Evolutionary conservation across 2,113 vertebrate genomes (phyloP).

Genomic region (Cepphus grylle): DNA sequence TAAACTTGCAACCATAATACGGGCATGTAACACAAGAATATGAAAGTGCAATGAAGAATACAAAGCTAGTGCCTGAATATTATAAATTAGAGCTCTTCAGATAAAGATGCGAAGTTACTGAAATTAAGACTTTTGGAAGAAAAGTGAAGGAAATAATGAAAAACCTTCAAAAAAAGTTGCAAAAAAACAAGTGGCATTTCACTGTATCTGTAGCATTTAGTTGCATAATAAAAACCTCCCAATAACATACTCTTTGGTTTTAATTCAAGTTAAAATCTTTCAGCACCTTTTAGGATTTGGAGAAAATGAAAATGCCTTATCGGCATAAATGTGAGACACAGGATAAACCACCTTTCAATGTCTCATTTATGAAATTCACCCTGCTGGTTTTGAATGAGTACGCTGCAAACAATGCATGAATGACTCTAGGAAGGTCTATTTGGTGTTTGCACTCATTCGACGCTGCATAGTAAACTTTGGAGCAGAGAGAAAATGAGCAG

Average conservation of each 20-base stretch:
- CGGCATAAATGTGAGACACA: constrained; percentile 45
- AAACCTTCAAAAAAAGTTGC: constrained; percentile 50
- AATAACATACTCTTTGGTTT: constrained; percentile 69
- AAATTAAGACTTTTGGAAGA: constrained; percentile 59
- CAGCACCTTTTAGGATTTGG: constrained; percentile 75
- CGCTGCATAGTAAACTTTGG: not conserved
- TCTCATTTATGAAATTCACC: constrained; percentile 45
- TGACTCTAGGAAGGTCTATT: not conserved
- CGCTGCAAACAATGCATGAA: not conserved
- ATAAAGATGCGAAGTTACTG: constrained; percentile 67
- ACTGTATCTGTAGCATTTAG: constrained; percentile 66
- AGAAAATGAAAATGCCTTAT: constrained; percentile 51
- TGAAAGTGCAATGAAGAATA: constrained; percentile 73
- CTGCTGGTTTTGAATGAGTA: constrained; percentile 22
- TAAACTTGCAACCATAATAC: constrained; percentile 75
- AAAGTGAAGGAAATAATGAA: constrained; percentile 61
- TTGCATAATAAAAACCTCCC: constrained; percentile 65
- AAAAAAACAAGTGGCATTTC: constrained; percentile 70
- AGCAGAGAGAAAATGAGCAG: constrained; percentile 38
- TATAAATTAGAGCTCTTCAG: constrained; percentile 76
- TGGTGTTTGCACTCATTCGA: constrained; percentile 10
- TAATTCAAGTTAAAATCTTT: constrained; percentile 80
- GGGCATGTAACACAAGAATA: constrained; percentile 74
- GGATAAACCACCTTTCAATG: constrained; percentile 50
- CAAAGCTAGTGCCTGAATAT: constrained; percentile 72